Percentiles rank a stretch among this genome's conserved stretches.
Evolutionary conservation across 2,797 vertebrate genomes (phyloP).

Genomic region (Epinephelus coioides): DNA sequence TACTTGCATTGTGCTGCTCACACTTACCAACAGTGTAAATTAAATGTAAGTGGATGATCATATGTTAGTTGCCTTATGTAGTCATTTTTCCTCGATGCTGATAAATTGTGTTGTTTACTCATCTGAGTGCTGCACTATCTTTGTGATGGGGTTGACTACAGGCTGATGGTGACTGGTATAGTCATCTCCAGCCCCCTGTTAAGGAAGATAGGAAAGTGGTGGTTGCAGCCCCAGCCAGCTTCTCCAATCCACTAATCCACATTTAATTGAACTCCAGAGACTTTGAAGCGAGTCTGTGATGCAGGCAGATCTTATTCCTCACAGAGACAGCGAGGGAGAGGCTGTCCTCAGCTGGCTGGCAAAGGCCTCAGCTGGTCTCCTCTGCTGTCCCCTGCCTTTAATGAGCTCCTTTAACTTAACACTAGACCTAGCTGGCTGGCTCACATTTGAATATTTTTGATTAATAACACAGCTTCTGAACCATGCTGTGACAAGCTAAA

Average conservation of each 20-base stretch:
- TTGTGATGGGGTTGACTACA: conserved; percentile 84
- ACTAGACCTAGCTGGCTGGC: conserved; percentile 51
- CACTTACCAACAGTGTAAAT: neutral
- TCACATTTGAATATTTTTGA: conserved; percentile 85
- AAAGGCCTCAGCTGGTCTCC: conserved; percentile 87
- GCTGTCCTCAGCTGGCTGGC: conserved; percentile 71
- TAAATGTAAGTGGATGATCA: neutral
- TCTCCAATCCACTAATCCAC: conserved; percentile 93
- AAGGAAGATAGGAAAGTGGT: conserved; percentile 81
- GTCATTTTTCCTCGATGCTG: neutral
- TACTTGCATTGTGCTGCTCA: neutral
- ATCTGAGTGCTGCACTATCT: conserved; percentile 24
- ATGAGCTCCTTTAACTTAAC: conserved; percentile 83
- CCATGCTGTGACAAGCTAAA: conserved; percentile 67
- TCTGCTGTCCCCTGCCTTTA: conserved; percentile 80
- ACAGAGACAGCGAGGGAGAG: conserved; percentile 60
- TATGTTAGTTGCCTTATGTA: neutral
- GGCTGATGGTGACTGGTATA: conserved; percentile 83
- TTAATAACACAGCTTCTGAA: conserved; percentile 73
- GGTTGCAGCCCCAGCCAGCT: conserved; percentile 85
- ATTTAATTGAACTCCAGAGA: conserved; percentile 99
- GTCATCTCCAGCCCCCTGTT: conserved; percentile 86
- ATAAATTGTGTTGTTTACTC: neutral
- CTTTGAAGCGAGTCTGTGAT: conserved; percentile 94
- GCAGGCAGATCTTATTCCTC: conserved; percentile 87